Evolutionary conservation across 2,888 invertebrate genomes (phyloP).

Genomic region (Microctonus hyperodae): DNA sequence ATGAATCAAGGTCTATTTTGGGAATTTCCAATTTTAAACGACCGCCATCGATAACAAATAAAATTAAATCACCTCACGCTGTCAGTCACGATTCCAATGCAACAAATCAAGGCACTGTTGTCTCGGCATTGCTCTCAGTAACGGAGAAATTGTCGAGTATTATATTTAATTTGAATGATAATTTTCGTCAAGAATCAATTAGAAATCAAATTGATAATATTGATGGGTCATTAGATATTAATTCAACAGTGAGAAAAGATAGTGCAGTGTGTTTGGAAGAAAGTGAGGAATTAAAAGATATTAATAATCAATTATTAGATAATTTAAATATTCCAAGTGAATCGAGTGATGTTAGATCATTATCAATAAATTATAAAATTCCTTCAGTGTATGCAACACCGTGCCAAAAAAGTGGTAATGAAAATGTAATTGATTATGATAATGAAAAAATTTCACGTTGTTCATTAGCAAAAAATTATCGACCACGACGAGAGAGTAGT

Average conservation of each 20-base stretch:
- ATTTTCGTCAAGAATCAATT: not conserved
- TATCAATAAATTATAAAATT: not conserved
- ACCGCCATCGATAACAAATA: not conserved
- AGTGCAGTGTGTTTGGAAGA: slow-evolving; percentile 39
- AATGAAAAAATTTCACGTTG: not conserved
- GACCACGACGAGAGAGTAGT: slow-evolving; percentile 54
- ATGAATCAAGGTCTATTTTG: not conserved
- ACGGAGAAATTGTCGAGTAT: slow-evolving; percentile 26
- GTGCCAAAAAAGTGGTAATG: slow-evolving; percentile 18
- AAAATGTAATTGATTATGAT: slow-evolving; percentile 16
- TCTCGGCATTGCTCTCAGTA: slow-evolving; percentile 27
- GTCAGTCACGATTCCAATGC: not conserved
- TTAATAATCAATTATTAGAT: slow-evolving; percentile 21
- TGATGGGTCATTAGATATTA: slow-evolving; percentile 4
- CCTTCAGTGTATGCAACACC: not conserved
- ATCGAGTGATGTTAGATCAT: not conserved
- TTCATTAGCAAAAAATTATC: slow-evolving; percentile 28
- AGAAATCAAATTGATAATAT: slow-evolving; percentile 20
- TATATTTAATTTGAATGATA: slow-evolving; percentile 10
- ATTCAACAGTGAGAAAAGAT: slow-evolving; percentile 30
- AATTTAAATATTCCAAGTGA: not conserved
- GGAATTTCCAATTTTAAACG: slow-evolving; percentile 13
- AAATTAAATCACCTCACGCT: slow-evolving; percentile 2
- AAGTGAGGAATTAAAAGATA: slow-evolving; percentile 21
- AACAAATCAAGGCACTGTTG: slow-evolving; percentile 19